phyloP scores from a whole-genome alignment of 2,113 vertebrate genomes.

The Apus apus region DNA sequence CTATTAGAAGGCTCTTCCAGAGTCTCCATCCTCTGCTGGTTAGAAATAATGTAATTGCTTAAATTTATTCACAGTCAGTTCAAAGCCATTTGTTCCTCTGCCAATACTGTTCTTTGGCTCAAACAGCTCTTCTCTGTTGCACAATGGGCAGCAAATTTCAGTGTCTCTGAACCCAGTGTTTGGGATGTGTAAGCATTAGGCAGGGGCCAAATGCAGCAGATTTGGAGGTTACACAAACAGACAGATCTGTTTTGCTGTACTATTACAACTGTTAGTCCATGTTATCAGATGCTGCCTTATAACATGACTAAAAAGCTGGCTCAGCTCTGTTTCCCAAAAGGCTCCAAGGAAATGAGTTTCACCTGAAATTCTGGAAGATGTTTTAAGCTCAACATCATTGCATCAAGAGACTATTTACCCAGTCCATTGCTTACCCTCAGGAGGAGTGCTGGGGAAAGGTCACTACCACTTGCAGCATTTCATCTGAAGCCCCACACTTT shows the following conservation, averaged over 20 bases:
- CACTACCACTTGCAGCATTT: background rate
- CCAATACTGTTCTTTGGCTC: constrained; percentile 36
- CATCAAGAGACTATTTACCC: background rate
- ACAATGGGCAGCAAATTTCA: background rate
- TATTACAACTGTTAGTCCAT: background rate
- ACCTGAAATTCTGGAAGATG: background rate
- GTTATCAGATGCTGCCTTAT: background rate
- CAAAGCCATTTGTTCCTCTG: constrained; percentile 51
- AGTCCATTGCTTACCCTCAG: background rate
- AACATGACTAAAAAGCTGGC: background rate
- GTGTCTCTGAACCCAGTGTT: background rate
- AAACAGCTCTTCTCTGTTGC: background rate
- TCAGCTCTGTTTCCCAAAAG: background rate
- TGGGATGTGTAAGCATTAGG: background rate
- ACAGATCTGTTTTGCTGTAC: background rate
- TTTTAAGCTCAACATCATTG: background rate
- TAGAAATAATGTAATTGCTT: constrained; percentile 50
- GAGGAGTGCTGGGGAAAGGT: background rate
- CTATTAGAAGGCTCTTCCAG: constrained; percentile 8
- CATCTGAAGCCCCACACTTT: background rate
- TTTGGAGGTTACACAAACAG: background rate
- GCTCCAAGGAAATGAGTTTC: background rate
- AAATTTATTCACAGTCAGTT: constrained; percentile 48
- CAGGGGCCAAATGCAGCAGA: background rate
- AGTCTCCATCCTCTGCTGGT: background rate